These are phyloP conservation scores for Epinephelus awoara DNA, from an alignment of 2,797 vertebrate species.

Conservation along the genomic window DNA sequence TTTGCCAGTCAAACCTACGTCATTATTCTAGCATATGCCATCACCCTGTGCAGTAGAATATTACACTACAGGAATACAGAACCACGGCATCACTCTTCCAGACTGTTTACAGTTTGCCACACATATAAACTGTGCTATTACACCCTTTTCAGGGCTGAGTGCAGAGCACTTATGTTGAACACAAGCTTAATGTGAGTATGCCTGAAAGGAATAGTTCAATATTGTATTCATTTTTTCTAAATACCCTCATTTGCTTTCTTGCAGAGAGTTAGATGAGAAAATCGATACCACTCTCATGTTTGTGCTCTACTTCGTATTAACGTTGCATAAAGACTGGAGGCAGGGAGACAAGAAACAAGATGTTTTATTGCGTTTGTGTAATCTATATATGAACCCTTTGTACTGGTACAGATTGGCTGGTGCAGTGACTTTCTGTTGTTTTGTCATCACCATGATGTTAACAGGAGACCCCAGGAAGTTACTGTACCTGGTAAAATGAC, in stretches of 20 bases:
- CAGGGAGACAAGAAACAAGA: not conserved
- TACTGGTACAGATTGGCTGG: too few species aligned
- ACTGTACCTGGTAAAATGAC: too few species aligned
- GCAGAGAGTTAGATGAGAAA: not conserved
- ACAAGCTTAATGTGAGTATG: not conserved
- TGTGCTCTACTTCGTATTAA: too few species aligned
- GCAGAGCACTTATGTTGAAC: not conserved
- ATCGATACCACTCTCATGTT: not conserved
- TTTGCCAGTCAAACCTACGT: not conserved
- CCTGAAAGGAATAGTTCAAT: not conserved
- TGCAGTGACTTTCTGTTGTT: too few species aligned
- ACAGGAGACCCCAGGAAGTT: too few species aligned
- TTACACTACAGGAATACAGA: not conserved
- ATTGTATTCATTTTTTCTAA: not conserved
- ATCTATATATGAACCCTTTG: not conserved
- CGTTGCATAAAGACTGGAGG: too few species aligned
- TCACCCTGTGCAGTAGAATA: not conserved
- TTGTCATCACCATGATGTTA: too few species aligned
- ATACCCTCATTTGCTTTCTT: not conserved
- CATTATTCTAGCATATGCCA: conserved; percentile 7
- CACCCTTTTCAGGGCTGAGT: not conserved
- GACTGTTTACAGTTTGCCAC: not conserved
- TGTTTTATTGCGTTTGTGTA: not conserved
- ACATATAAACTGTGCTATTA: not conserved
- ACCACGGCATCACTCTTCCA: not conserved